Evolutionary conservation across 2,888 invertebrate genomes (phyloP).

Genomic region (Melinopterus prodromus): DNA sequence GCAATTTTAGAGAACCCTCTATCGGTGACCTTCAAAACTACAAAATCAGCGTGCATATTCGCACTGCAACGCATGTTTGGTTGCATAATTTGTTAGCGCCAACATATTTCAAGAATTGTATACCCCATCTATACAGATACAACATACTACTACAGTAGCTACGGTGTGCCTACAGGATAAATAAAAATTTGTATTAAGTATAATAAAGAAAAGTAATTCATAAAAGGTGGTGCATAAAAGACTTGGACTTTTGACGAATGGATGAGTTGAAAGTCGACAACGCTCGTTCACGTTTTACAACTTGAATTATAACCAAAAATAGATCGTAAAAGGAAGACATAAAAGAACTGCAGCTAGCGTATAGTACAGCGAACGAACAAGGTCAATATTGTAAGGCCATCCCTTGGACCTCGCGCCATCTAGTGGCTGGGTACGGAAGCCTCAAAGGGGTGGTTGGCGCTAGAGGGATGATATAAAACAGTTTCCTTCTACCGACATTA

Average conservation of each 20-base stretch:
- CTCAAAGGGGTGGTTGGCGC: neutral
- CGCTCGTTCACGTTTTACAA: constrained; percentile 12
- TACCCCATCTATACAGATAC: neutral
- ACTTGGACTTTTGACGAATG: neutral
- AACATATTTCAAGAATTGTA: neutral
- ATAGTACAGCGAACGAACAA: constrained; percentile 22
- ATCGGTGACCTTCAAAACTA: constrained; percentile 17
- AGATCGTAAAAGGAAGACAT: constrained; percentile 20
- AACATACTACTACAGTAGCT: neutral
- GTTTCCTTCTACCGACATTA: neutral
- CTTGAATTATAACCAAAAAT: constrained; percentile 19
- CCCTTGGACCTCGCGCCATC: neutral
- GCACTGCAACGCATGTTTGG: neutral
- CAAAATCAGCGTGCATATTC: neutral
- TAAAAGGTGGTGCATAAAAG: neutral
- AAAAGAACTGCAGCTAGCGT: constrained; percentile 20
- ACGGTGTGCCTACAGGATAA: neutral
- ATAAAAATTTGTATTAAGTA: neutral
- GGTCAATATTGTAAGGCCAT: constrained; percentile 34
- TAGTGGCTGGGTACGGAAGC: neutral
- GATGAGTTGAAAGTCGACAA: constrained; percentile 9
- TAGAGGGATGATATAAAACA: neutral
- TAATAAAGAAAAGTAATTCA: neutral
- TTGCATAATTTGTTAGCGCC: neutral
- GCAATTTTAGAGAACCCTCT: constrained; percentile 17